Evolutionary conservation across 1,140 invertebrate genomes (phyloP), one percentile per base, ranked within the genome.

Genomic region (Pararge aegeria): DNA sequence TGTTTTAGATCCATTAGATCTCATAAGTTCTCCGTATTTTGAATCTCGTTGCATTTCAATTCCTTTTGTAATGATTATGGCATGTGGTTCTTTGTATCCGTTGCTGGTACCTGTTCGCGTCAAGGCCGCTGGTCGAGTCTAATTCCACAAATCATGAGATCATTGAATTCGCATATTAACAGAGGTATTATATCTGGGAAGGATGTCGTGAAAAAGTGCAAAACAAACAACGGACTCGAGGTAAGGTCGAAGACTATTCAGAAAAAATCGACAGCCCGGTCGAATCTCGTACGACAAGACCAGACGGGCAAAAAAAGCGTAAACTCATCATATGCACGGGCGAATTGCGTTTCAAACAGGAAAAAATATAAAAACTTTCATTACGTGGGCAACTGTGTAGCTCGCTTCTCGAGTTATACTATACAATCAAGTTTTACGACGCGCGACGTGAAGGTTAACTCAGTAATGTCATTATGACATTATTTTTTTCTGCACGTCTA

Each of bases 191-290:
- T 54, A 38, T 57, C 54, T 56, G 48, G 49, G 50, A 60, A 68
- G 60, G 73, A 75, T 64, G 60, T 66, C 42, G 42, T 63, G 62
- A 68, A 70, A 74, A 75, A 73, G 46, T 66, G 50, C 59, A 77
- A 70, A 78, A 76, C 64, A 80, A 74, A 73, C 69, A 76, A 73
- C 65, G 61, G 62, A 65, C 68, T 55, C 53, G 52, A 64, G 58
- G 40, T 63, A 62, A 69, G 68, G 64, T 78, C 60, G 65, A 70
- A 78, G 57, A 65, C 62, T 68, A 67, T 72, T 68, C 44, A 57
- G 46, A 72, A 77, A 77, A 73, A 78, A 73, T 66, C 52, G 63
- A 63, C 50, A 61, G 58, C 57, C 56, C 53, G 49, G 44, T 69
- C 66, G 63, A 54, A 63, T 58, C 59, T 59, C 66, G 38, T 64